Evolutionary conservation across 2,888 invertebrate species (phyloP), one percentile per base, ranked within the genome.

Genomic region (Parthenolecanium corni): DNA sequence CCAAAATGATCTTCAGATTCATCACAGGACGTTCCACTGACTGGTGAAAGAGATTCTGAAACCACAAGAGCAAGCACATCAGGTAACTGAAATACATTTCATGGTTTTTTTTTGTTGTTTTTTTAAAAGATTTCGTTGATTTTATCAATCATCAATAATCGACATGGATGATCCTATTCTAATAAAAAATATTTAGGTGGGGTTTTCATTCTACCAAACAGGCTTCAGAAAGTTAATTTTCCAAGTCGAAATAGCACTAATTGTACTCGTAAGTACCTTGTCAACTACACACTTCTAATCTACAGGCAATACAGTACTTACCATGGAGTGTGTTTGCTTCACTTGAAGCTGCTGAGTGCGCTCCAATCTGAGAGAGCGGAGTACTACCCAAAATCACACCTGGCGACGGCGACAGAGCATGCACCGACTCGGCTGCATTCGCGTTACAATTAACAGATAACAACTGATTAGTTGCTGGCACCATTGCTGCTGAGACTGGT

Each of bases 311-410:
- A n/a, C n/a, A n/a, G n/a, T n/a, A 31, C 70, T 66, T 66, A 77
- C 77, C 76, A 74, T 76, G 76, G 64, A 76, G 73, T 67, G 76
- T 71, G 69, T 73, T 74, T 68, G 73, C 72, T 67, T 77, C 76
- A 67, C 73, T 74, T 67, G 79, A 76, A 44, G 79, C 78, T 68
- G 85, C 78, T 52, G 84, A 75, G 69, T 82, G 83, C 64, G 84
- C 82, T 64, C 90, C 90, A 69, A 91, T 90, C 74, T 89, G 89
- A 51, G 89, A 86, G 62, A 91, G 80, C 1, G 91, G 89, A 58
- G 90, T 90, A 68, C 87, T 86, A 42, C 90, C 90, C 72, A 89
- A 86, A 49, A 61, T 61, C 58, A 90, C 83, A 36, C 74, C 73
- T 42, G 75, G 75, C 9, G 61, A 61, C 16, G 61, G 61, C 47